Percentiles rank a stretch among this genome's conserved stretches.
Evolutionary conservation across 2,113 vertebrate genomes (phyloP).

Genomic region (Panurus biarmicus): DNA sequence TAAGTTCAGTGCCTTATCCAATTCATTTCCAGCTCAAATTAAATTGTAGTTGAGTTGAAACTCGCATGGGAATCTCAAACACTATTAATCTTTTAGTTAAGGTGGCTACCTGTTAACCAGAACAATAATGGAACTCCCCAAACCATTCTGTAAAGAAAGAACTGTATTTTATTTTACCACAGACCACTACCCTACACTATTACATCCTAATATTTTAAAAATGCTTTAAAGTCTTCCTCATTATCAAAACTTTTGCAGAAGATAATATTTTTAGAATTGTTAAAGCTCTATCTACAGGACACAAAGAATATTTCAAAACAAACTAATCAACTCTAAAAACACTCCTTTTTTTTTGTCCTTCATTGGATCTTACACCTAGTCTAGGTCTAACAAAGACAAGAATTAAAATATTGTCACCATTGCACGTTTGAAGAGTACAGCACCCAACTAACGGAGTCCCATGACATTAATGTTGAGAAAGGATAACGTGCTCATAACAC

Average conservation of each 20-base stretch:
- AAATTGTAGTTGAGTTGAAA: not conserved
- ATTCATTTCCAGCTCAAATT: conserved; percentile 14
- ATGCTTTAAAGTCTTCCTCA: not conserved
- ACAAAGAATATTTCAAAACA: not conserved
- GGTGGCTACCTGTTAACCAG: not conserved
- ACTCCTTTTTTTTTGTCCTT: not conserved
- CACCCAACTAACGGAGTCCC: not conserved
- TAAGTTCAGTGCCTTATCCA: not conserved
- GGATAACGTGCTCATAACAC: not conserved
- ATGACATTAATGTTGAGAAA: not conserved
- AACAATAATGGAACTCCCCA: not conserved
- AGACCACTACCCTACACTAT: not conserved
- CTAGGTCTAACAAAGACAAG: not conserved
- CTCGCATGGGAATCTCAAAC: not conserved
- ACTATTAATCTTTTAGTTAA: conserved; percentile 13
- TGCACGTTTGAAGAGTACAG: not conserved
- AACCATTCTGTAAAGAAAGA: not conserved
- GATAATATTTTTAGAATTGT: not conserved
- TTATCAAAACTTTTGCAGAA: not conserved
- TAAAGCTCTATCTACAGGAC: not conserved
- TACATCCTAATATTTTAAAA: not conserved
- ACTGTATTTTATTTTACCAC: not conserved
- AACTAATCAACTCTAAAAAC: not conserved
- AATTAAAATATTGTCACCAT: not conserved
- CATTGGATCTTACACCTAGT: not conserved